A percentile compares a stretch with the other conserved stretches of the same genome.
Evolutionary conservation across 1,140 invertebrate genomes (phyloP).

Genomic region (Caenorhabditis brenneri): DNA sequence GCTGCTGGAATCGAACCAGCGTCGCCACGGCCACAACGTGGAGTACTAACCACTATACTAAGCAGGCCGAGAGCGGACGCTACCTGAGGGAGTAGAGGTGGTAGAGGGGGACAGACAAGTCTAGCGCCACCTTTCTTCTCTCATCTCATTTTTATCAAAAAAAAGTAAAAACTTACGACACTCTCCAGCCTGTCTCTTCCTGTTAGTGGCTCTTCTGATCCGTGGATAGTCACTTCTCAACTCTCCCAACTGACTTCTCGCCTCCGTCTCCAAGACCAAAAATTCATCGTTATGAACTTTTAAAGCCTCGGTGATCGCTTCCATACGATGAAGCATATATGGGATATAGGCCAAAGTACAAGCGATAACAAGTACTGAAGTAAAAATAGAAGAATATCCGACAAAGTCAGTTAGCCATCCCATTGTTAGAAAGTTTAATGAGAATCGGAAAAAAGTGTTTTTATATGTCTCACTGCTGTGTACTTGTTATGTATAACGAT

Average conservation of each 20-base stretch:
- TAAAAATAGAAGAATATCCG: not conserved
- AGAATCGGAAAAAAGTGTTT: not conserved
- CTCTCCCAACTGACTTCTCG: slow-evolving; percentile 1
- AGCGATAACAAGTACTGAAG: not conserved
- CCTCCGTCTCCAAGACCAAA: not conserved
- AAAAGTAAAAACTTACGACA: slow-evolving; percentile 5
- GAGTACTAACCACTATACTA: slow-evolving; percentile 67
- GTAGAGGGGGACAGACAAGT: too few relatives aligned
- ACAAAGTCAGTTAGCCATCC: slow-evolving; percentile 2
- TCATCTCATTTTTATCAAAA: too few relatives aligned
- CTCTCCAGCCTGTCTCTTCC: slow-evolving; percentile 29
- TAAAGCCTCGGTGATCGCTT: not conserved
- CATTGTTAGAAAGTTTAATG: not conserved
- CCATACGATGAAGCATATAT: slow-evolving; percentile 6
- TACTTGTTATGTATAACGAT: too few relatives aligned
- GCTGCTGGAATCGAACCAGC: slow-evolving; percentile 61
- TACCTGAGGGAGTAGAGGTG: not conserved
- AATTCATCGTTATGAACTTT: slow-evolving; percentile 28
- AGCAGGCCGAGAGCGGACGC: not conserved
- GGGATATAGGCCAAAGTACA: slow-evolving; percentile 6
- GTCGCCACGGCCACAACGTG: slow-evolving; percentile 67
- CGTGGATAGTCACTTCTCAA: not conserved
- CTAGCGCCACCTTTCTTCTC: too few relatives aligned
- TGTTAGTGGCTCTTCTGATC: slow-evolving; percentile 9
- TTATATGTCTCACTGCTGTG: not conserved